Conservation (phyloP, 2,113 vertebrate genomes). For the Pterocles gutturalis region DNA sequence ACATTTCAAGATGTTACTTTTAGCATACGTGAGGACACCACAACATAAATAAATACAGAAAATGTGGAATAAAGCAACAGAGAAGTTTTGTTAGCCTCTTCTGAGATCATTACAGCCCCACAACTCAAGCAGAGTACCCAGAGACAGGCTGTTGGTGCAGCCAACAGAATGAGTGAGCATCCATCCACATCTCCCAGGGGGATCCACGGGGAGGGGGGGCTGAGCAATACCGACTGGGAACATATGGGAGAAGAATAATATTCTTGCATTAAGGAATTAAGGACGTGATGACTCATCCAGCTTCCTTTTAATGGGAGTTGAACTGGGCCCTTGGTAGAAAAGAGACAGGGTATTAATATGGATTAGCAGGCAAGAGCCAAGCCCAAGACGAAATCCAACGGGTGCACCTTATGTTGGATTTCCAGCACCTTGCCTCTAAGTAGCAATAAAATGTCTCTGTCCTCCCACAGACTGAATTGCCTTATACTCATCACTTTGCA, state of each 20-base stretch:
- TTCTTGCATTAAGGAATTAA: not conserved
- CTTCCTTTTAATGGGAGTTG: not conserved
- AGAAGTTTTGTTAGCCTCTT: not conserved
- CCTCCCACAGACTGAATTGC: not conserved
- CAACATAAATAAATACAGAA: not conserved
- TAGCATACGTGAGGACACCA: not conserved
- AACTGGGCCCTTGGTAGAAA: not conserved
- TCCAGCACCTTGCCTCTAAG: not conserved
- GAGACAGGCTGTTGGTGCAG: no score
- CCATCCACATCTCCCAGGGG: accelerated
- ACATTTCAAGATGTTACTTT: not conserved
- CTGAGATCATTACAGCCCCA: not conserved
- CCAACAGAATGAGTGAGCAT: accelerated
- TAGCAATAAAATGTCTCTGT: not conserved
- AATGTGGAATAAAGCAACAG: accelerated
- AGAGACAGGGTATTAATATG: accelerated
- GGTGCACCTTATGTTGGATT: accelerated
- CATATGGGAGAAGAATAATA: not conserved
- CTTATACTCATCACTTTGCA: not conserved
- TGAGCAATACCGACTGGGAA: not conserved
- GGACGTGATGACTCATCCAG: not conserved
- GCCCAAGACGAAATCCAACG: not conserved
- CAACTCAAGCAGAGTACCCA: not conserved
- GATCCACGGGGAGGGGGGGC: accelerated
- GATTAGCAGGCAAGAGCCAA: not conserved